These are phyloP conservation scores for Coremacera marginata DNA, from an alignment of 2,888 invertebrate species.

Conservation along the genomic window DNA sequence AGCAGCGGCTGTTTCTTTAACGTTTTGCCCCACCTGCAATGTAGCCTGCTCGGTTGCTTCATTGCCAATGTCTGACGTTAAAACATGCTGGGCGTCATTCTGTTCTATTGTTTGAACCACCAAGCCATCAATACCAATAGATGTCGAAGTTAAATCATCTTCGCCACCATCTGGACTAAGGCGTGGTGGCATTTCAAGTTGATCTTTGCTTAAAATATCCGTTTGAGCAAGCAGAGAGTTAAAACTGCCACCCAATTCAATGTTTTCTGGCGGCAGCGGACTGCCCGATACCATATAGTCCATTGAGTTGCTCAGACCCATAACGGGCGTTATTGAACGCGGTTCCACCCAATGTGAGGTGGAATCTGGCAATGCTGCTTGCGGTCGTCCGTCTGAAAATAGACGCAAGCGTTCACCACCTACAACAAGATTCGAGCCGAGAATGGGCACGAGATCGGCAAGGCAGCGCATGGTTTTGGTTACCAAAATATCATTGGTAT, in stretches of 20 bases:
- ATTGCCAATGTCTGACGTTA: background rate
- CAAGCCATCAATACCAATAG: slow-evolving; percentile 7
- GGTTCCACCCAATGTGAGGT: slow-evolving; percentile 64
- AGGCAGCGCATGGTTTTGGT: slow-evolving; percentile 84
- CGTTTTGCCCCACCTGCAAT: background rate
- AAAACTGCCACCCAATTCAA: slow-evolving; percentile 53
- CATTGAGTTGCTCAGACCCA: slow-evolving; percentile 53
- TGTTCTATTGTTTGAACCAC: background rate
- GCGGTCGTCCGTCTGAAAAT: slow-evolving; percentile 88
- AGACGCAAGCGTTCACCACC: slow-evolving; percentile 84
- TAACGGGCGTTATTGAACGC: slow-evolving; percentile 68
- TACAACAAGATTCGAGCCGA: slow-evolving; percentile 85
- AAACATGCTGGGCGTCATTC: background rate
- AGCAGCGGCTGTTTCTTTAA: background rate
- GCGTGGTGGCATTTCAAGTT: slow-evolving; percentile 75
- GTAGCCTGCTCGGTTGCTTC: background rate
- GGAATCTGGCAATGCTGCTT: slow-evolving; percentile 60
- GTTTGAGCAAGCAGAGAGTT: slow-evolving; percentile 48
- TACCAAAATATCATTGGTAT: slow-evolving; percentile 86
- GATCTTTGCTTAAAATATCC: slow-evolving; percentile 58
- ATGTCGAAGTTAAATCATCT: slow-evolving; percentile 70
- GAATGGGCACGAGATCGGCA: slow-evolving; percentile 85
- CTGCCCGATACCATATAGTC: slow-evolving; percentile 66
- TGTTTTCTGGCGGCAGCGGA: slow-evolving; percentile 61
- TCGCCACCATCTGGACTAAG: slow-evolving; percentile 89